phyloP scores from a whole-genome alignment of 2,797 vertebrate genomes.

The Manis crassicaudata region DNA sequence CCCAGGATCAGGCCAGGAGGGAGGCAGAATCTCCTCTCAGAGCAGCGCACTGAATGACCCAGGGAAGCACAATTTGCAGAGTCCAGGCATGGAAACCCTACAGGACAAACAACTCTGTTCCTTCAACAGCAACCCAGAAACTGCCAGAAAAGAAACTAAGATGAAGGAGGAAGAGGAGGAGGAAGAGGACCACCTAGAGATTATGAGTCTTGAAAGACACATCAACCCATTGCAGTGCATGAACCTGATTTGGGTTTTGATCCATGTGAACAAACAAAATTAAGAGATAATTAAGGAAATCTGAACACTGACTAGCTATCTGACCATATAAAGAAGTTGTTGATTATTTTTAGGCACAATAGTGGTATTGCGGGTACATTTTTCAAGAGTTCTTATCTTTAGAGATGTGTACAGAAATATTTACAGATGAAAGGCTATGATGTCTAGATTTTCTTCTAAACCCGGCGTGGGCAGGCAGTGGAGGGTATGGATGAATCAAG shows the following conservation, averaged over 20 bases:
- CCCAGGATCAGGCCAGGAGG: neutral
- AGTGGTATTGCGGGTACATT: neutral
- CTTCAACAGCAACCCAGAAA: neutral
- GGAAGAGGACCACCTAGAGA: neutral
- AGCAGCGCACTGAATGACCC: neutral
- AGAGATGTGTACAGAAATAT: neutral
- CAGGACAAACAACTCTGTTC: neutral
- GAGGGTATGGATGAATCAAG: neutral
- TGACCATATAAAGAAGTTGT: neutral
- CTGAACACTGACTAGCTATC: neutral
- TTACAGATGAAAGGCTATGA: neutral
- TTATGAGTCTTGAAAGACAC: neutral
- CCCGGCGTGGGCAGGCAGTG: neutral
- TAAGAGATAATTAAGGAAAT: neutral
- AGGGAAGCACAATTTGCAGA: neutral
- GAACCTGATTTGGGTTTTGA: neutral
- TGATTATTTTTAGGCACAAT: neutral
- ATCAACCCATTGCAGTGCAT: too few relatives aligned
- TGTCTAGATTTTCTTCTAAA: neutral
- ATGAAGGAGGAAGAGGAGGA: neutral
- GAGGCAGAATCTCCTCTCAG: neutral
- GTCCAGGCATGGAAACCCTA: neutral
- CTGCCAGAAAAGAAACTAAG: neutral
- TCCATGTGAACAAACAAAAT: neutral
- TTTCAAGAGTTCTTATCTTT: neutral